Evolutionary conservation across 2,113 vertebrate genomes (phyloP).

Genomic region (Hemiscyllium ocellatum): DNA sequence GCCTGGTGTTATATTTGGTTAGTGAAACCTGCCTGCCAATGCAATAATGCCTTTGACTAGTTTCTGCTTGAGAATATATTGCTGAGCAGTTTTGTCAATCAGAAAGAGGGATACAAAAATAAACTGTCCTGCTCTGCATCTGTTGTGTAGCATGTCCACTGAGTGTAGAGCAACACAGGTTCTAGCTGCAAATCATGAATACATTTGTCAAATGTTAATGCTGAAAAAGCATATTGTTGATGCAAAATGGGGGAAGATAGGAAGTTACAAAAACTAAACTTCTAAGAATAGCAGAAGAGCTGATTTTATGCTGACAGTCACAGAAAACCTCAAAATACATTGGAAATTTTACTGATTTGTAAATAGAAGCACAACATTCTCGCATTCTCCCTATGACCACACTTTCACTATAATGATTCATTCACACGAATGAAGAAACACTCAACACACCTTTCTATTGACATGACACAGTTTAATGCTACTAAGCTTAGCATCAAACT

Average conservation of each 20-base stretch:
- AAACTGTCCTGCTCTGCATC: neutral
- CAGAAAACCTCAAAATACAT: too few relatives aligned
- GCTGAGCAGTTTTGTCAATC: neutral
- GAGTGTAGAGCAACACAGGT: neutral
- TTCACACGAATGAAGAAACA: constrained; percentile 13
- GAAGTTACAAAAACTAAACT: neutral
- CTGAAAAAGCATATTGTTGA: neutral
- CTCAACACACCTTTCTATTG: neutral
- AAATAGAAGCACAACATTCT: neutral
- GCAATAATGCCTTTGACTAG: neutral
- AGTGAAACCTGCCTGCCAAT: neutral
- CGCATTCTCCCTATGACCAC: neutral
- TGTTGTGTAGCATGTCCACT: neutral
- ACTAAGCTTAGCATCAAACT: neutral
- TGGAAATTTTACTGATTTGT: neutral
- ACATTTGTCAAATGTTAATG: neutral
- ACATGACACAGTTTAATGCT: constrained; percentile 9
- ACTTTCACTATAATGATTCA: constrained; percentile 29
- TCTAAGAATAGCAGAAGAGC: neutral
- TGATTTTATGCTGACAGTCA: neutral
- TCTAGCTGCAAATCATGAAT: neutral
- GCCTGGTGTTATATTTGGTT: neutral
- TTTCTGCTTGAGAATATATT: neutral
- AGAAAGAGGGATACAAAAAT: neutral
- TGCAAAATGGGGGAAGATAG: neutral